phyloP scores from a whole-genome alignment of 2,888 invertebrate genomes.

The Cactoblastis cactorum region DNA sequence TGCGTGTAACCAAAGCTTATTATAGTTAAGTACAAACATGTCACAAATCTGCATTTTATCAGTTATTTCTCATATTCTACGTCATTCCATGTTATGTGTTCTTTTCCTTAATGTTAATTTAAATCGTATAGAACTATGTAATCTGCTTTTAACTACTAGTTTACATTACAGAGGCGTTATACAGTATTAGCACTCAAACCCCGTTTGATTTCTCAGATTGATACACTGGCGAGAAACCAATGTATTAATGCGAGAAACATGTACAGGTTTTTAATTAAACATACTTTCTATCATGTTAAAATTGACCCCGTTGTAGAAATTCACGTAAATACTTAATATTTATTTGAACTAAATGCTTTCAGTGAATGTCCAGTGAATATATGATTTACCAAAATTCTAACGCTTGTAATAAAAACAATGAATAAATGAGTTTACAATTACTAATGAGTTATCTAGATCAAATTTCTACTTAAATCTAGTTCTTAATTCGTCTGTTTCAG shows the following conservation, averaged over 20 bases:
- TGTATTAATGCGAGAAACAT: not conserved
- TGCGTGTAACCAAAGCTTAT: conserved; percentile 39
- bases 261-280: not conserved
- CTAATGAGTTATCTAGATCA: too few relatives aligned
- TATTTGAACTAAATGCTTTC: too few relatives aligned
- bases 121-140: conserved; percentile 19
- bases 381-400: not conserved
- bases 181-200: not conserved
- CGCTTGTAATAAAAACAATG: not conserved
- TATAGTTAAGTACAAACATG: conserved; percentile 15
- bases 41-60: conserved; percentile 40
- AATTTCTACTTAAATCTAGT: too few relatives aligned
- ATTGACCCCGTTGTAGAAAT: too few relatives aligned
- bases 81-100: conserved; percentile 63
- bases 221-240: not conserved
- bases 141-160: not conserved
- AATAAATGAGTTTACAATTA: too few relatives aligned
- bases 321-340: too few relatives aligned
- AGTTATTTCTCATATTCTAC: conserved; percentile 33
- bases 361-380: not conserved
- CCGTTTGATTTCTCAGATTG: not conserved
- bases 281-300: too few relatives aligned
- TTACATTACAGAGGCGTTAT: not conserved
- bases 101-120: conserved; percentile 30
- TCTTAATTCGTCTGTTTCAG: too few relatives aligned